These are phyloP conservation scores for Oncorhynchus kisutch DNA, from an alignment of 2,113 vertebrate species.

Conservation along the genomic window DNA sequence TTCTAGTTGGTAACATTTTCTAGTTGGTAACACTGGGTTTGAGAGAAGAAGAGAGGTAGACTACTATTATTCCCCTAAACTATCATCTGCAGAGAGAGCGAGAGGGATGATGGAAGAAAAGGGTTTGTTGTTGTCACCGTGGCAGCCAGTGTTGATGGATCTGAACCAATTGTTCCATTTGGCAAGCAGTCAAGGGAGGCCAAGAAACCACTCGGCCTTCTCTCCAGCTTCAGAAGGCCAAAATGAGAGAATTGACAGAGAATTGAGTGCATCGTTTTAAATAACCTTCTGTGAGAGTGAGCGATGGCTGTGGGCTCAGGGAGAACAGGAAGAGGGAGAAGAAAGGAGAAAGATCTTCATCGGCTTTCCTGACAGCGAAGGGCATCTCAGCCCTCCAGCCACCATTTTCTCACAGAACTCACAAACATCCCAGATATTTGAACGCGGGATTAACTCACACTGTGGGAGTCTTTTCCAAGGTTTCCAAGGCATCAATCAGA, in stretches of 20 bases:
- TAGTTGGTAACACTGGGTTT: neutral
- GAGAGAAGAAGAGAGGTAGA: neutral
- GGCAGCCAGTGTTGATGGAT: conserved; percentile 62
- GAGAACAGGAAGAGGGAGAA: conserved; percentile 6
- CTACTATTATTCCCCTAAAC: neutral
- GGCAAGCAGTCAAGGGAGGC: conserved; percentile 53
- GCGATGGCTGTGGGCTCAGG: conserved; percentile 36
- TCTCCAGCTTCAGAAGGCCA: conserved; percentile 15
- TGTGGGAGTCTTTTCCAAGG: too few relatives aligned
- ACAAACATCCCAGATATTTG: conserved; percentile 6
- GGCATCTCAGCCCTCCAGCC: conserved; percentile 17
- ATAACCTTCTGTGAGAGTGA: conserved; percentile 49
- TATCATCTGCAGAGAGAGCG: neutral
- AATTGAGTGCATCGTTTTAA: conserved; percentile 49
- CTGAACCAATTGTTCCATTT: conserved; percentile 63
- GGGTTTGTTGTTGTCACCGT: conserved; percentile 58
- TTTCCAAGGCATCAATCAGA: too few relatives aligned
- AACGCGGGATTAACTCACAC: too few relatives aligned
- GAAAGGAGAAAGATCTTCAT: conserved; percentile 20
- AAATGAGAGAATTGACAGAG: conserved; percentile 51
- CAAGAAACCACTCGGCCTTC: conserved; percentile 31
- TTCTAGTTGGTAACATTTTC: neutral
- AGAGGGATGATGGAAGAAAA: conserved; percentile 50
- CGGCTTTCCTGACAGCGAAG: conserved; percentile 4
- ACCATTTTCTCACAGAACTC: conserved; percentile 12